Evolutionary conservation across 2,888 invertebrate species (phyloP).

Genomic region (Sicus ferrugineus): DNA sequence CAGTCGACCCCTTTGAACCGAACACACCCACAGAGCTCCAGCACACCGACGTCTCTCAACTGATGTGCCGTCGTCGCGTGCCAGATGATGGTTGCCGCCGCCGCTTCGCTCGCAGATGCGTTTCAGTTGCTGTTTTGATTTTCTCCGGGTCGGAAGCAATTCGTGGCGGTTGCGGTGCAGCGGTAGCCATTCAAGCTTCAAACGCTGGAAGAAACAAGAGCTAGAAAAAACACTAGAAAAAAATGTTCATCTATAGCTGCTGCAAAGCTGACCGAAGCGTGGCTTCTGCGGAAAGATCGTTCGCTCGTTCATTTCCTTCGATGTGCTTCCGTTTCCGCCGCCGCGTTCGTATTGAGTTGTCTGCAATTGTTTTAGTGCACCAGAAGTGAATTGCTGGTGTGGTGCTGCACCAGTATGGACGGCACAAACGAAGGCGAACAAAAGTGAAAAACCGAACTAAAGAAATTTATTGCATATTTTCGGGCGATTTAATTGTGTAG

Average conservation of each 20-base stretch:
- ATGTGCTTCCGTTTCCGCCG: conserved; percentile 36
- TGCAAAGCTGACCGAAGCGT: conserved; percentile 6
- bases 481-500: not conserved
- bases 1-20: not conserved
- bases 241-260: conserved; percentile 2
- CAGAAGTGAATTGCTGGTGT: not conserved
- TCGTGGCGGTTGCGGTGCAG: conserved; percentile 19
- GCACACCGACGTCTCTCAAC: too few relatives aligned
- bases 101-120: conserved; percentile 42
- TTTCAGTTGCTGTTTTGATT: conserved; percentile 61
- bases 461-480: conserved; percentile 21
- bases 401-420: not conserved
- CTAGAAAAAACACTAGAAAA: not conserved
- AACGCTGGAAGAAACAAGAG: too few relatives aligned
- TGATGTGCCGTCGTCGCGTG: not conserved
- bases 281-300: conserved; percentile 28
- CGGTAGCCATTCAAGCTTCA: not conserved
- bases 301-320: conserved; percentile 33
- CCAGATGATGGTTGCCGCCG: conserved; percentile 35
- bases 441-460: not conserved
- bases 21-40: not conserved
- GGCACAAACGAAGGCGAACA: not conserved
- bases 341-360: conserved; percentile 3
- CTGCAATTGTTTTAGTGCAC: conserved; percentile 14
- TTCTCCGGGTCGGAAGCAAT: conserved; percentile 56